Evolutionary conservation across 2,113 vertebrate species (phyloP).

Genomic region (Melanotaenia duboulayi): DNA sequence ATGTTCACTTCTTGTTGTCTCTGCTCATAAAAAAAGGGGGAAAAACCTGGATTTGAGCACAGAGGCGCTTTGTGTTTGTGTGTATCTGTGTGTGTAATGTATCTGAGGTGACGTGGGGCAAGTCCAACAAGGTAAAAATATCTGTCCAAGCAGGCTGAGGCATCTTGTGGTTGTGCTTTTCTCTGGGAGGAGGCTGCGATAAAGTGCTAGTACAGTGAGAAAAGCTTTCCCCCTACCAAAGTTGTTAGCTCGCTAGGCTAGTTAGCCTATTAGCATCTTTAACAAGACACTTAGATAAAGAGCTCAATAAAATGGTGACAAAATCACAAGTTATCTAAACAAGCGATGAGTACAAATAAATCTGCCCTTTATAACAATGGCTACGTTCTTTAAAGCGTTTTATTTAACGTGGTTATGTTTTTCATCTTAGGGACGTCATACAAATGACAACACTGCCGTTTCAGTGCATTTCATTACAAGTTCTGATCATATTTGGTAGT

Average conservation of each 20-base stretch:
- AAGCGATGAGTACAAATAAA: too few species aligned
- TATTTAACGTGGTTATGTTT: too few species aligned
- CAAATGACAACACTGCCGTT: too few species aligned
- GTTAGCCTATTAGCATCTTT: slow-evolving; percentile 31
- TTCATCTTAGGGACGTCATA: too few species aligned
- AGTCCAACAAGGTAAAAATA: slow-evolving; percentile 39
- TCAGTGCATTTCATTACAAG: too few species aligned
- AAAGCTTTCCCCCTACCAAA: slow-evolving; percentile 1
- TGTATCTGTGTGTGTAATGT: slow-evolving; percentile 23
- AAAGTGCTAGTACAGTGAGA: slow-evolving; percentile 43
- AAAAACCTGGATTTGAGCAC: slow-evolving; percentile 10
- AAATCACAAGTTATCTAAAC: slow-evolving; percentile 14
- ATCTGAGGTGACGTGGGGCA: slow-evolving; percentile 43
- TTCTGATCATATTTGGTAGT: too few species aligned
- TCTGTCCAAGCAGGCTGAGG: slow-evolving; percentile 56
- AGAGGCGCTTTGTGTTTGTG: slow-evolving; percentile 39
- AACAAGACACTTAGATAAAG: slow-evolving; percentile 27
- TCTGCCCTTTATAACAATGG: neutral
- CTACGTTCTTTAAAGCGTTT: neutral
- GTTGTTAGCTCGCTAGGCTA: slow-evolving; percentile 34
- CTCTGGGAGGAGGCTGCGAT: slow-evolving; percentile 38
- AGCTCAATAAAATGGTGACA: neutral
- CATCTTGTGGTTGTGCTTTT: slow-evolving; percentile 42
- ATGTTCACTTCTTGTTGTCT: neutral
- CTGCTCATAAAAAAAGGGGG: neutral